phyloP scores from a whole-genome alignment of 2,888 invertebrate species.

The Rhyacophila evoluta region DNA sequence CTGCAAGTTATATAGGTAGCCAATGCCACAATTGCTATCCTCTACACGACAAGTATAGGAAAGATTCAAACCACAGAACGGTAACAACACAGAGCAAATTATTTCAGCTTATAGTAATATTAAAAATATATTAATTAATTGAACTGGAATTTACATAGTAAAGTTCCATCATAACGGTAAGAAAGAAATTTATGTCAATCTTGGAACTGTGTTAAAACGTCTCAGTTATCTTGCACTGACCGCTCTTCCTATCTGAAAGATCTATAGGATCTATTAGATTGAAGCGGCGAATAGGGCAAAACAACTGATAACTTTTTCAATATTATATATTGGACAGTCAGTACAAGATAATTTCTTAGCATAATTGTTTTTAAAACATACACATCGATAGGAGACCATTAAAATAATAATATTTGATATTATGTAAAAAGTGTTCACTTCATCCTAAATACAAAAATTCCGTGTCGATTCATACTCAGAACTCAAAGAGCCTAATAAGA shows the following conservation, averaged over 20 bases:
- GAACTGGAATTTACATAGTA: background rate
- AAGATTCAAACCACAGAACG: background rate
- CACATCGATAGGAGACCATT: background rate
- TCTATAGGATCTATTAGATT: too few species aligned
- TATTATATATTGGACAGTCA: too few species aligned
- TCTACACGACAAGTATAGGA: background rate
- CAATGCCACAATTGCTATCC: background rate
- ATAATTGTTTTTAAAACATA: background rate
- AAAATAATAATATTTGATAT: background rate
- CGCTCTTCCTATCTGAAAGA: too few species aligned
- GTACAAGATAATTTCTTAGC: too few species aligned
- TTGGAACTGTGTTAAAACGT: background rate
- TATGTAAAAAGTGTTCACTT: background rate
- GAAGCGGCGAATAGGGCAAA: too few species aligned
- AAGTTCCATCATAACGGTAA: background rate
- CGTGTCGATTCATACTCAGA: background rate
- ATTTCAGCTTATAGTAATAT: background rate
- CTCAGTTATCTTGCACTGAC: too few species aligned
- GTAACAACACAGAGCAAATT: background rate
- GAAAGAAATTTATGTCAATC: background rate
- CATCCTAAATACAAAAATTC: background rate
- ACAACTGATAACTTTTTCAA: too few species aligned
- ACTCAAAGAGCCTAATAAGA: background rate
- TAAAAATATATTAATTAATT: constrained; percentile 4
- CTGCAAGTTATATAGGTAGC: background rate